Evolutionary conservation across 2,888 invertebrate species (phyloP).

Genomic region (Drosophila borealis): DNA sequence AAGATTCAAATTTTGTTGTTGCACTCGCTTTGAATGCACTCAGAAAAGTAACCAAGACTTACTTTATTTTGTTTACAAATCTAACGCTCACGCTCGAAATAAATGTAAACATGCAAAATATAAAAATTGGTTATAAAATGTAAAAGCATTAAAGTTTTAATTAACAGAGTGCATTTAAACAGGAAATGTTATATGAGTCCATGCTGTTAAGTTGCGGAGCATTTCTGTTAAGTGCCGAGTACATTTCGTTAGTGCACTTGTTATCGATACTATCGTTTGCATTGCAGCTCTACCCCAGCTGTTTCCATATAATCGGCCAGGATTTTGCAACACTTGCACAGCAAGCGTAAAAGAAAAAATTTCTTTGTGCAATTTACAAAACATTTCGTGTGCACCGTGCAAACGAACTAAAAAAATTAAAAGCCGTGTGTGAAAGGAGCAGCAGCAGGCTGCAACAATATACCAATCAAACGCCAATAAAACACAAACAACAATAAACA

Average conservation of each 20-base stretch:
- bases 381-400: conserved; percentile 49
- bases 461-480: not conserved
- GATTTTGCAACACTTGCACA: conserved; percentile 58
- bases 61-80: conserved; percentile 40
- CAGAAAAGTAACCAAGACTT: conserved; percentile 37
- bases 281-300: conserved; percentile 52
- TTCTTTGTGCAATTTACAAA: conserved; percentile 66
- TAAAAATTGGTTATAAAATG: not conserved
- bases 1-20: conserved; percentile 34
- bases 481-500: conserved; percentile 7
- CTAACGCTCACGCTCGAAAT: conserved; percentile 56
- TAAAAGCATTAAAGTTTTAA: not conserved
- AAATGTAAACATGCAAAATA: conserved; percentile 44
- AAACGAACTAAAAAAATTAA: conserved; percentile 16
- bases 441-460: conserved; percentile 44
- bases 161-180: not conserved
- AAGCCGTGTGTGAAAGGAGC: conserved; percentile 56
- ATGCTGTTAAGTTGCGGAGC: conserved; percentile 21
- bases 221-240: conserved; percentile 16
- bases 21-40: conserved; percentile 49
- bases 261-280: conserved; percentile 37
- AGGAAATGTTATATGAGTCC: not conserved
- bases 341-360: conserved; percentile 64
- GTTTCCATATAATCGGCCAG: conserved; percentile 37
- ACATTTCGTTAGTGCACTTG: conserved; percentile 10